Conservation (phyloP, 2,888 invertebrate genomes). For the Polietes domitor region DNA sequence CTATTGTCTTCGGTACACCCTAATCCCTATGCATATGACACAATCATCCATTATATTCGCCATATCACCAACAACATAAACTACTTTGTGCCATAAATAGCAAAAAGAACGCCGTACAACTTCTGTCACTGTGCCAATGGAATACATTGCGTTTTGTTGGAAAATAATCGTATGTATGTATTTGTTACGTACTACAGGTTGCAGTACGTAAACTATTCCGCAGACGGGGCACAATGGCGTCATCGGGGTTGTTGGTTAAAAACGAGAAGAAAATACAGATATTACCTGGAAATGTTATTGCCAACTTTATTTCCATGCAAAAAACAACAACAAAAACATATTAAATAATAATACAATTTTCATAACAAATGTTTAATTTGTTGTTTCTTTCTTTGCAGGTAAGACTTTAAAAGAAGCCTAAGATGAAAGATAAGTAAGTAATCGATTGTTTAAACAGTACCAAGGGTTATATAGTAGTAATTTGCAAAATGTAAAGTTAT, state of each 20-base stretch:
- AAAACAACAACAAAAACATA: neutral
- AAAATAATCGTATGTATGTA: too few relatives aligned
- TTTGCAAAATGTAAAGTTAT: too few relatives aligned
- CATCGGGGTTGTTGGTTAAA: neutral
- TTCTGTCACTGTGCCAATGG: constrained; percentile 1
- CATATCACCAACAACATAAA: neutral
- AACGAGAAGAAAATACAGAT: too few relatives aligned
- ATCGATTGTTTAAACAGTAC: too few relatives aligned
- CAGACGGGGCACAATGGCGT: neutral
- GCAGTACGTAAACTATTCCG: neutral
- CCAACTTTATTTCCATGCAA: neutral
- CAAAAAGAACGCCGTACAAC: neutral
- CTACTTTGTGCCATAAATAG: neutral
- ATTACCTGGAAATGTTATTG: neutral
- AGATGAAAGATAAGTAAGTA: too few relatives aligned
- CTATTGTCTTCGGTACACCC: too few relatives aligned
- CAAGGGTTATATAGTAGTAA: too few relatives aligned
- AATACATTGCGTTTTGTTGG: neutral
- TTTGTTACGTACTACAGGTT: too few relatives aligned
- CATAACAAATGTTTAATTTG: neutral
- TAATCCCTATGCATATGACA: neutral
- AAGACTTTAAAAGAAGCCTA: neutral
- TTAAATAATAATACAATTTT: neutral
- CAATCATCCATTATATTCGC: neutral
- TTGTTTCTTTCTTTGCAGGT: constrained; percentile 1